These are phyloP conservation scores for Nymphicus hollandicus DNA, from an alignment of 2,113 vertebrate genomes.

Conservation along the genomic window DNA sequence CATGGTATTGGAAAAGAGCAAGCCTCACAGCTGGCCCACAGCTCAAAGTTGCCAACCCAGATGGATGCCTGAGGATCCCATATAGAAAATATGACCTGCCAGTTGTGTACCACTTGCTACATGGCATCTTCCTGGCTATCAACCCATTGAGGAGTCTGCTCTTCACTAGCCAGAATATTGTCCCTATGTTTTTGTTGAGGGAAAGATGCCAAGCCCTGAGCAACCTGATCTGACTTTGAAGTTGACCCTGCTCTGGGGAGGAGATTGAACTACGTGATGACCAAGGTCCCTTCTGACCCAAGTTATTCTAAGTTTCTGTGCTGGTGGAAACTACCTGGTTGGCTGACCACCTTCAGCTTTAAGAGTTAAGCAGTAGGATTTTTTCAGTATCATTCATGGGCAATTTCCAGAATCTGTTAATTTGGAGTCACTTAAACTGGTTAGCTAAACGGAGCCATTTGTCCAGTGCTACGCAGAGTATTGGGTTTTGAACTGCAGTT, in stretches of 20 bases:
- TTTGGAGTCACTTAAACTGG: background rate
- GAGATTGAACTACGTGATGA: background rate
- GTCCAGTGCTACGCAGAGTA: background rate
- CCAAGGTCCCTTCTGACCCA: background rate
- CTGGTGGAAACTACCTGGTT: background rate
- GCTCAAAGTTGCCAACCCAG: background rate
- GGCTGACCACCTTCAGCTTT: background rate
- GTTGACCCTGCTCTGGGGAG: background rate
- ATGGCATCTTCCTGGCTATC: background rate
- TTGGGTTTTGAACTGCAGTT: background rate
- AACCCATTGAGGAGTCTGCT: background rate
- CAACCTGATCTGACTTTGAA: background rate
- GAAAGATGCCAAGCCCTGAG: background rate
- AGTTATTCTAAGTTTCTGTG: background rate
- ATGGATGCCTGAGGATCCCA: background rate
- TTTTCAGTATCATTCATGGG: background rate
- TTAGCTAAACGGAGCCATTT: background rate
- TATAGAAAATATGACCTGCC: background rate
- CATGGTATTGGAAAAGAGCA: rapidly evolving
- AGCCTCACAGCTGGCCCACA: background rate
- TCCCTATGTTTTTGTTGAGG: background rate
- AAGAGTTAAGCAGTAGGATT: background rate
- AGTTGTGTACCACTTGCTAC: background rate
- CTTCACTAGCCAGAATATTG: background rate
- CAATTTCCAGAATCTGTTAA: background rate